Conservation (phyloP, 2,113 vertebrate genomes). For the Ailurus styani region DNA sequence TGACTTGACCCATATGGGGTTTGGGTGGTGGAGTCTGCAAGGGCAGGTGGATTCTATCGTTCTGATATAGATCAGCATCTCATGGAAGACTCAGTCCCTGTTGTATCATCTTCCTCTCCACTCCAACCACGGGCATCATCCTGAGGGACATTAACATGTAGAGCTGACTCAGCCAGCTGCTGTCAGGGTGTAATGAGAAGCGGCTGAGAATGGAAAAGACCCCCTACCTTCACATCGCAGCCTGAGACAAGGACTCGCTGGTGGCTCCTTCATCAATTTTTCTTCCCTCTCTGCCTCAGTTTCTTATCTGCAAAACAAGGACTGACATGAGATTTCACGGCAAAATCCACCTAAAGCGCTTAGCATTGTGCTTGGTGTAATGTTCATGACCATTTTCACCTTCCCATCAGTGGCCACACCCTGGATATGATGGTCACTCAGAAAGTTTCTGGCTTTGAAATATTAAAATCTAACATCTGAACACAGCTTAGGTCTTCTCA, state of each 20-base stretch:
- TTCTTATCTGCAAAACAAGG: not conserved
- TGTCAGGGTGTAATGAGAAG: not conserved
- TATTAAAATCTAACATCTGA: not conserved
- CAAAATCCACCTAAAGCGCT: not conserved
- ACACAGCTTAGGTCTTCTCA: not conserved
- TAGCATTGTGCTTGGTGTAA: not conserved
- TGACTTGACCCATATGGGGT: not conserved
- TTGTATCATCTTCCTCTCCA: not conserved
- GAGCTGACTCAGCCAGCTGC: not conserved
- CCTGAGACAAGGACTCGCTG: not conserved
- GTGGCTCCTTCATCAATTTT: not conserved
- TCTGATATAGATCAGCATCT: not conserved
- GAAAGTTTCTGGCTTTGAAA: not conserved
- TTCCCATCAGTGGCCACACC: not conserved
- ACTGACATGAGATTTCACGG: not conserved
- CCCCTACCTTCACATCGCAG: not conserved
- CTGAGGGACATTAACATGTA: not conserved
- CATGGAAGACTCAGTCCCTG: not conserved
- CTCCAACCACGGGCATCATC: not conserved
- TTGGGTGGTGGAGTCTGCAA: rapidly evolving
- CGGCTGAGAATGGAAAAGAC: not conserved
- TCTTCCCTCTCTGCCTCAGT: not conserved
- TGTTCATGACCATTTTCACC: not conserved
- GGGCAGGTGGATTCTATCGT: rapidly evolving
- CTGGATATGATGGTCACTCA: not conserved